Evolutionary conservation across 2,113 vertebrate species (phyloP).

Genomic region (Casuarius casuarius): DNA sequence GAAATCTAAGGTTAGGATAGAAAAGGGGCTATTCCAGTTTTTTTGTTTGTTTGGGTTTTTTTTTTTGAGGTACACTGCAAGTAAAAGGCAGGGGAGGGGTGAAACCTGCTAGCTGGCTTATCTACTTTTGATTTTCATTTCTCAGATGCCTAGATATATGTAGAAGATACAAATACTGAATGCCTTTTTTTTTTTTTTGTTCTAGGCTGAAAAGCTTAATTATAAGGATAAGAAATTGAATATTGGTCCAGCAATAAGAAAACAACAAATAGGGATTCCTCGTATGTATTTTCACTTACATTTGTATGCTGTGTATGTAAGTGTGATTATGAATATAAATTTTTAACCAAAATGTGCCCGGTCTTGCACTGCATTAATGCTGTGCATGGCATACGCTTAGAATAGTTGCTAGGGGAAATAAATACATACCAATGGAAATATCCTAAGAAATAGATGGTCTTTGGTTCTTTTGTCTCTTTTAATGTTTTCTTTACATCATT

Average conservation of each 20-base stretch:
- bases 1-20: neutral
- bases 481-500: neutral
- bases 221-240: constrained; percentile 86
- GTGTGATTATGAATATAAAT: neutral
- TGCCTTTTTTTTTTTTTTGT: constrained; percentile 35
- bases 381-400: neutral
- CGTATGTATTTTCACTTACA: constrained; percentile 77
- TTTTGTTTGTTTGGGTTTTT: neutral
- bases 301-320: neutral
- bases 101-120: neutral
- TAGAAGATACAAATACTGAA: neutral
- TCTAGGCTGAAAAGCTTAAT: constrained; percentile 82
- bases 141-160: neutral
- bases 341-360: neutral
- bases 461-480: neutral
- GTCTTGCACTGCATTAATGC: neutral
- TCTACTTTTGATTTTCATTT: neutral
- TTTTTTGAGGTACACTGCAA: neutral
- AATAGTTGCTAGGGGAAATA: neutral
- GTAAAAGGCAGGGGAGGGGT: neutral
- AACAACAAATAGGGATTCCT: constrained; percentile 76
- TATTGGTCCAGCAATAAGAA: constrained; percentile 87
- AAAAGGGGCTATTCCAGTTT: neutral
- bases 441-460: neutral
- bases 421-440: neutral